Percentiles rank a stretch among this genome's conserved stretches.
Conservation (phyloP, 2,888 invertebrate species). For the Tenthredo amoena region DNA sequence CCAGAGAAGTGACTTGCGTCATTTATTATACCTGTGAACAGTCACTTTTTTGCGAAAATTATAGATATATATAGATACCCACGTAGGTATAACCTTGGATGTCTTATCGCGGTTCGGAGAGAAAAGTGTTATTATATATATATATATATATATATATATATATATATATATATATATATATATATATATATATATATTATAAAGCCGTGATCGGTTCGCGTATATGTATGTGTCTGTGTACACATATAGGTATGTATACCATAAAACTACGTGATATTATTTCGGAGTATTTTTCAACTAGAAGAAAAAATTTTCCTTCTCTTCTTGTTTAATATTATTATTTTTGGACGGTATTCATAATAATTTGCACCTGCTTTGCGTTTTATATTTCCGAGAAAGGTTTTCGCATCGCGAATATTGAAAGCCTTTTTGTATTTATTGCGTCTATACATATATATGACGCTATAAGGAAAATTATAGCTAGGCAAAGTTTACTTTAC, state of each 20-base stretch:
- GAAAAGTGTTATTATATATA: background rate
- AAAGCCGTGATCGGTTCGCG: background rate
- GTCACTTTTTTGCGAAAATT: background rate
- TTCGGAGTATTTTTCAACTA: background rate
- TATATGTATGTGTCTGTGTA: background rate
- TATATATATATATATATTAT: background rate
- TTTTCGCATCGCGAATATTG: background rate
- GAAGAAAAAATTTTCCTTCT: background rate
- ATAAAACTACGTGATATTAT: background rate
- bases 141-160: background rate
- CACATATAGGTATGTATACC: background rate
- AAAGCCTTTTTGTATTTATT: slow-evolving; percentile 2
- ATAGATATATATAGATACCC: background rate
- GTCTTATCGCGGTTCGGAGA: background rate
- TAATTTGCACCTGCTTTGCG: background rate
- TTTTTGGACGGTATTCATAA: background rate
- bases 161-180: no score
- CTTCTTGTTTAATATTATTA: background rate
- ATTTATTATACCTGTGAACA: background rate
- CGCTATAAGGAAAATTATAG: background rate
- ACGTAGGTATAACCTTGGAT: background rate
- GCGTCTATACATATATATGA: background rate
- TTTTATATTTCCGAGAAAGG: background rate
- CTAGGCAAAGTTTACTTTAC: background rate
- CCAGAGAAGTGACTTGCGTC: background rate